These are phyloP conservation scores for Corvus cornix DNA, from an alignment of 2,113 vertebrate genomes.

Conservation along the genomic window DNA sequence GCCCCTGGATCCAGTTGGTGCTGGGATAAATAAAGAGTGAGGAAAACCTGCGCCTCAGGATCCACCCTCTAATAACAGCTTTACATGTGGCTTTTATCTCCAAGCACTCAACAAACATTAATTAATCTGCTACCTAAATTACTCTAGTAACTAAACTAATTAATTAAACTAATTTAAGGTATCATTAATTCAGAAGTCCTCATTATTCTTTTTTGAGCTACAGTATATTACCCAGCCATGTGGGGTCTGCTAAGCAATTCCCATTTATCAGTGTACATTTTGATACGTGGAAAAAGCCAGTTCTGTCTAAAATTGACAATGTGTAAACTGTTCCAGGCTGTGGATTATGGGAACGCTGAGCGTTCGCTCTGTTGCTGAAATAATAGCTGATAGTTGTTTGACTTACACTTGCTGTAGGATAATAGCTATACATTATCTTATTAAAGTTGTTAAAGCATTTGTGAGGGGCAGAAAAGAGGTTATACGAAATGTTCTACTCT, in stretches of 20 bases:
- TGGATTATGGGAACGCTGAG: conserved; percentile 21
- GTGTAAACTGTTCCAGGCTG: conserved; percentile 70
- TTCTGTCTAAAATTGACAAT: conserved; percentile 65
- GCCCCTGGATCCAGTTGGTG: not conserved
- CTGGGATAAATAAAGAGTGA: not conserved
- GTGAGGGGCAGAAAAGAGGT: conserved; percentile 68
- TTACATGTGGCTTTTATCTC: conserved; percentile 39
- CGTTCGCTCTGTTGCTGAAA: conserved; percentile 65
- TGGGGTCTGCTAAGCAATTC: conserved; percentile 52
- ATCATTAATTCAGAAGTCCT: conserved; percentile 72
- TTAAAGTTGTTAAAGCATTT: conserved; percentile 72
- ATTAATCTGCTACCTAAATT: conserved; percentile 73
- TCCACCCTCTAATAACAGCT: not conserved
- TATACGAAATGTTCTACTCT: conserved; percentile 60
- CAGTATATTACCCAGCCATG: conserved; percentile 22
- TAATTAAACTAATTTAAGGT: conserved; percentile 76
- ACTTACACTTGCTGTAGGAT: conserved; percentile 60
- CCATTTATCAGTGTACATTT: conserved; percentile 59
- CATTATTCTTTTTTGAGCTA: conserved; percentile 59
- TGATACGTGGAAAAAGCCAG: conserved; percentile 36
- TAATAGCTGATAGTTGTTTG: conserved; percentile 71
- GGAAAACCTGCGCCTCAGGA: not conserved
- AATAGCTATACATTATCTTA: conserved; percentile 74
- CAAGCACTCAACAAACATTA: conserved; percentile 60
- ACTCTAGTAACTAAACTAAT: conserved; percentile 69